Percentiles rank a stretch among this genome's conserved stretches.
These are phyloP conservation scores for Dryobates pubescens DNA, from an alignment of 2,797 vertebrate species.

Conservation along the genomic window DNA sequence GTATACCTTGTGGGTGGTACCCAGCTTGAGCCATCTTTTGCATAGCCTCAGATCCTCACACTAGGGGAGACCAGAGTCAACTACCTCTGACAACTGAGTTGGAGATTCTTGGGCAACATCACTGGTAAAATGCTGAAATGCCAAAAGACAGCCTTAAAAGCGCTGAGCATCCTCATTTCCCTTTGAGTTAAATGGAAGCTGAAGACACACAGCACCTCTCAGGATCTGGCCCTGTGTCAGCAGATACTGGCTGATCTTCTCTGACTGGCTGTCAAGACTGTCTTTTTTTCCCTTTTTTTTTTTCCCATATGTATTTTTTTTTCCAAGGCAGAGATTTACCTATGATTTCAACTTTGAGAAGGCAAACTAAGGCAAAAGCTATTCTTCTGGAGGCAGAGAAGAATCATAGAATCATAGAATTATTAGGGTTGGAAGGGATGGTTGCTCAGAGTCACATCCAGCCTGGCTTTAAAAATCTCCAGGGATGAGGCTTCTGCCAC, in stretches of 20 bases:
- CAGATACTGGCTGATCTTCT: neutral
- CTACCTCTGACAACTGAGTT: neutral
- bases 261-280: neutral
- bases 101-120: accelerated
- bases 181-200: neutral
- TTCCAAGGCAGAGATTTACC: neutral
- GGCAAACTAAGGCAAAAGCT: conserved; percentile 17
- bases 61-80: neutral
- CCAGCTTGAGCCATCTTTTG: neutral
- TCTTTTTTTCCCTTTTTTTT: neutral
- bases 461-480: no score
- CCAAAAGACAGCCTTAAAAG: neutral
- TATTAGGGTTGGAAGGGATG: no score
- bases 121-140: neutral
- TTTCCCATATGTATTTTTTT: neutral
- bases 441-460: no score
- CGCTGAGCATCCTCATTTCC: neutral
- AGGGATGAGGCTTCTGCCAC: no score
- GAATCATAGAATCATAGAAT: no score
- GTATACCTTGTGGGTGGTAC: neutral
- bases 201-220: neutral
- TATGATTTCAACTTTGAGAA: neutral
- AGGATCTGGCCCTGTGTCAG: conserved; percentile 1
- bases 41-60: neutral
- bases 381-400: neutral